Evolutionary conservation across 2,888 invertebrate genomes (phyloP), one percentile per base, ranked within the genome.

Genomic region (Caenorhabditis panamensis): DNA sequence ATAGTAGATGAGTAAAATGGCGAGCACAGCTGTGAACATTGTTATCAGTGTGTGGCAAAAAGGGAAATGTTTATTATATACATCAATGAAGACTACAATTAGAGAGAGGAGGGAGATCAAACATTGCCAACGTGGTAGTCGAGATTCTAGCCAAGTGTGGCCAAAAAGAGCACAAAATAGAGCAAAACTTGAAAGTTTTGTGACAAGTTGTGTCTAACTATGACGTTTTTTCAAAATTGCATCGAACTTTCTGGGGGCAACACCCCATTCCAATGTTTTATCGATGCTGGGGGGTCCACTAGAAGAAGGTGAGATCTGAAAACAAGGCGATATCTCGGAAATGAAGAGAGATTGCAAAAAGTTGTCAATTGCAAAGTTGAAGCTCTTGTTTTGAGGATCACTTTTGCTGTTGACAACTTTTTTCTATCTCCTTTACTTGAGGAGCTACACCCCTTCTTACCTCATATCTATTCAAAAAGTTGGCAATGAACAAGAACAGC

Each of bases 401-500:
- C n/a, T n/a, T n/a, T n/a, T n/a, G n/a, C n/a, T n/a, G n/a, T n/a
- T n/a, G n/a, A n/a, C n/a, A n/a, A n/a, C n/a, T n/a, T n/a, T n/a
- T n/a, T n/a, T n/a, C n/a, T n/a, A n/a, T n/a, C n/a, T n/a, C n/a
- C n/a, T n/a, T n/a, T n/a, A n/a, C n/a, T n/a, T n/a, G n/a, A n/a
- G n/a, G n/a, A n/a, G n/a, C n/a, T n/a, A n/a, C n/a, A n/a, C n/a
- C n/a, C n/a, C n/a, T n/a, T n/a, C n/a, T n/a, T n/a, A 83, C 75
- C 44, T 59, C 41, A 54, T 75, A 83, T 41, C 78, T 41, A 61
- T 83, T 77, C 51, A 82, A 82, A 24, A 83, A 44, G 64, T 83
- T 83, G 22, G 79, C 61, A 0, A 76, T 18, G 49, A 83, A 81
- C 11, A 83, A 64, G 26, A 81, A 83, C 8, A 83, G 31, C 36